A percentile compares a stretch with the other conserved stretches of the same genome.
These are phyloP conservation scores for Drosophila paulistorum DNA, from an alignment of 1,140 invertebrate species.

Conservation along the genomic window DNA sequence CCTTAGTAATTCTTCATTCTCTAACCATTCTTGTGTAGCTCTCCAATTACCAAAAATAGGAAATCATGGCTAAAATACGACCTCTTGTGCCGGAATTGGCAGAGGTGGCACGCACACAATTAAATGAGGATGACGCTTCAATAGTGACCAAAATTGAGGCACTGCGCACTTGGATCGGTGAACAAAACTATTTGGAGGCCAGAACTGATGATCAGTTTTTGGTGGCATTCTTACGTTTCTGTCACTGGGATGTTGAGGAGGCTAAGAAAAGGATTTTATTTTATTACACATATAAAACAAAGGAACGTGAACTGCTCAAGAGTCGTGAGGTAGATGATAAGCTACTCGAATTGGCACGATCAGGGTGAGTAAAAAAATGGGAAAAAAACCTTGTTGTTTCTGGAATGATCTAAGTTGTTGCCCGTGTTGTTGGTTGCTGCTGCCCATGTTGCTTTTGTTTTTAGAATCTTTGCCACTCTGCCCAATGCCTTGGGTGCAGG, in stretches of 20 bases:
- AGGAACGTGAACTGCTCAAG: constrained; percentile 61
- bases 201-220: constrained; percentile 86
- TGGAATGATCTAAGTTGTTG: too few species aligned
- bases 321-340: constrained; percentile 69
- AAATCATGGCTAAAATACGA: constrained; percentile 82
- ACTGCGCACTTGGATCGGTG: constrained; percentile 86
- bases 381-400: background rate
- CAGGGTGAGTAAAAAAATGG: constrained; percentile 61
- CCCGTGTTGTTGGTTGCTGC: background rate
- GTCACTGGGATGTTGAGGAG: constrained; percentile 87
- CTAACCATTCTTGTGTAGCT: background rate
- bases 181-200: constrained; percentile 85
- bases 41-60: constrained; percentile 22
- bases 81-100: constrained; percentile 83
- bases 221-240: constrained; percentile 86
- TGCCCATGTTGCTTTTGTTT: background rate
- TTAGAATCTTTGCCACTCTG: constrained; percentile 76
- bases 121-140: constrained; percentile 85
- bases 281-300: constrained; percentile 80
- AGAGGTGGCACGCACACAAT: constrained; percentile 84
- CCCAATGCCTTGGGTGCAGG: constrained; percentile 82
- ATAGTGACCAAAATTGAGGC: constrained; percentile 84
- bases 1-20: background rate
- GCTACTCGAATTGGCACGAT: constrained; percentile 57
- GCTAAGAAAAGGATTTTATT: constrained; percentile 87